Percentiles rank a stretch among this genome's conserved stretches.
phyloP scores from a whole-genome alignment of 2,888 invertebrate genomes.

The Athalia circularis region DNA sequence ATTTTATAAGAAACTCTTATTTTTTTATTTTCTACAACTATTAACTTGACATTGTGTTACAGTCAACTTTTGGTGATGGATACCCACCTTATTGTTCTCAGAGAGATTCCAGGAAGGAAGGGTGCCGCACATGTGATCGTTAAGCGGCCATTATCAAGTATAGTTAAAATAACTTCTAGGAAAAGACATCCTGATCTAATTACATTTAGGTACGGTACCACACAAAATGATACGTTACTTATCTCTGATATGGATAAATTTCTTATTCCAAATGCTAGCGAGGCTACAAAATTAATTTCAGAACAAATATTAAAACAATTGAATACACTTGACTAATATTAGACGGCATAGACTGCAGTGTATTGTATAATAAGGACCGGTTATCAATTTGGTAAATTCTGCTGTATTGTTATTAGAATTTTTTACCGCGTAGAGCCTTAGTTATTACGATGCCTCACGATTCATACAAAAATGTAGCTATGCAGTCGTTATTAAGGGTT shows the following conservation, averaged over 20 bases:
- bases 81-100: slow-evolving; percentile 89
- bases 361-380: slow-evolving; percentile 28
- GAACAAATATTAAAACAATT: slow-evolving; percentile 87
- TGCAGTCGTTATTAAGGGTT: background rate
- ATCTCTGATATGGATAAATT: slow-evolving; percentile 95
- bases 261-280: slow-evolving; percentile 92
- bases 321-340: slow-evolving; percentile 67
- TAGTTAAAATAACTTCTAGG: slow-evolving; percentile 98
- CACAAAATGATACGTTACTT: slow-evolving; percentile 86
- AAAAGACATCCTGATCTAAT: slow-evolving; percentile 96
- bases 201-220: slow-evolving; percentile 96
- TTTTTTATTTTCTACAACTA: background rate
- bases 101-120: slow-evolving; percentile 85
- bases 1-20: background rate
- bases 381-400: slow-evolving; percentile 23
- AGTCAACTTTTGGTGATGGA: slow-evolving; percentile 91
- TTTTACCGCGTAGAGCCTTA: slow-evolving; percentile 18
- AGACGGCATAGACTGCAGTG: slow-evolving; percentile 31
- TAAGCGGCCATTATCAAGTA: slow-evolving; percentile 90
- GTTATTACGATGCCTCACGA: background rate
- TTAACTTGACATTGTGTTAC: slow-evolving; percentile 56
- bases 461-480: background rate
- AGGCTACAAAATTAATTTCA: slow-evolving; percentile 92
- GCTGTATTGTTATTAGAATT: slow-evolving; percentile 18
- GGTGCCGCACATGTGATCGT: slow-evolving; percentile 91